These are phyloP conservation scores for Mesoligia furuncula DNA, from an alignment of 2,888 invertebrate species.

Conservation along the genomic window DNA sequence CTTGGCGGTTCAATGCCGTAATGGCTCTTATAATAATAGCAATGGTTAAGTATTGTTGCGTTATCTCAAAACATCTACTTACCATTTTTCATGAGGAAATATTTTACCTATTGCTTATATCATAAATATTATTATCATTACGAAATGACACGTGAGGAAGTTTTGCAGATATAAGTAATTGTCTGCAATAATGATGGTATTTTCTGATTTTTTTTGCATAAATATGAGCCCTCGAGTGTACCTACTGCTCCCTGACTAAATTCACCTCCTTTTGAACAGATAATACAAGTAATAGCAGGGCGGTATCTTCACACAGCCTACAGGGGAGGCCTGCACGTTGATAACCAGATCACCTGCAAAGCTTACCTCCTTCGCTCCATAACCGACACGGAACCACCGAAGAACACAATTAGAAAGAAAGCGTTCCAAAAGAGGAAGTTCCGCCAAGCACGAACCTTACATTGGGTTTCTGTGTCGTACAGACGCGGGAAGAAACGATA, in stretches of 20 bases:
- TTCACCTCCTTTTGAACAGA: slow-evolving; percentile 67
- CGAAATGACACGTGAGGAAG: not conserved
- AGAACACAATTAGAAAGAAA: slow-evolving; percentile 67
- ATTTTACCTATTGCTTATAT: not conserved
- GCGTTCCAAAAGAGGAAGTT: slow-evolving; percentile 73
- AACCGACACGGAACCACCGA: slow-evolving; percentile 74
- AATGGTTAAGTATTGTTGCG: slow-evolving; percentile 75
- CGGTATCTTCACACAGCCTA: slow-evolving; percentile 87
- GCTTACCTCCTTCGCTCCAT: slow-evolving; percentile 83
- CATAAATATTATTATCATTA: not conserved
- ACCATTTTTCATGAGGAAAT: slow-evolving; percentile 28
- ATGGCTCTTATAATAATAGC: slow-evolving; percentile 85
- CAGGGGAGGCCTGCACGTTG: slow-evolving; percentile 82
- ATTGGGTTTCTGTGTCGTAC: slow-evolving; percentile 82
- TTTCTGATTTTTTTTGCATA: not conserved
- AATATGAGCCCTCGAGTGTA: too few relatives aligned
- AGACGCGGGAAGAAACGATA: slow-evolving; percentile 67
- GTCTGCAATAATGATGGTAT: not conserved
- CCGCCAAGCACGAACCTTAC: slow-evolving; percentile 77
- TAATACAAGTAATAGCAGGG: slow-evolving; percentile 83
- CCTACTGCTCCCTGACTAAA: not conserved
- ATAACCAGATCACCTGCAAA: slow-evolving; percentile 81
- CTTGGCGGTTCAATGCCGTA: slow-evolving; percentile 86
- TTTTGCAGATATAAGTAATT: not conserved
- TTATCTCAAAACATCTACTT: slow-evolving; percentile 13